Evolutionary conservation across 2,113 vertebrate genomes (phyloP), one percentile per base, ranked within the genome.

Genomic region (Heloderma charlesbogerti): DNA sequence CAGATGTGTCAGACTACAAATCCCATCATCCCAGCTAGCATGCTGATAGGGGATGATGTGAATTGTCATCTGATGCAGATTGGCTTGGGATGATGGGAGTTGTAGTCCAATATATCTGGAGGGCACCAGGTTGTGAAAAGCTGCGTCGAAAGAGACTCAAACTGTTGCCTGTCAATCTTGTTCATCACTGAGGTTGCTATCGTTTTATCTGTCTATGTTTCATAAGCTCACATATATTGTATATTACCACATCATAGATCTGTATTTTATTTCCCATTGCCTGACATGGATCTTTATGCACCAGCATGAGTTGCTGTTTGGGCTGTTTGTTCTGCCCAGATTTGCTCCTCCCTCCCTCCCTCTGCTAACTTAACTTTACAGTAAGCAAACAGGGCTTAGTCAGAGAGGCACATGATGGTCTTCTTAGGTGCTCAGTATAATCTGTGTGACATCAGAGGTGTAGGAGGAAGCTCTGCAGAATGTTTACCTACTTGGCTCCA

Each of bases 401-500:
- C 69, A 71, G 84, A 92, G 0, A 22, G 87, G 69, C 0, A 0
- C 0, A 0, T 43, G 60, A 81, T 75, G 69, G 54, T 43, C 67
- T 54, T 12, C 51, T 81, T 45, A 43, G n/a, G 43, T 81, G 86
- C 57, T 91, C 87, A 43, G 81, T 80, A 71, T 85, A 85, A 74
- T 71, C 85, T 77, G 51, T 31, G 7, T 86, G 86, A 90, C 89
- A 80, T 91, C 86, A 86, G 0, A 31, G 74, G 48, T 15, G 48
- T 0, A 6, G 86, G 71, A 92, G 84, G 92, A 86, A 95, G 89
- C 45, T 0, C 0, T 1, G 7, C 87, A 34, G 0, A 0, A 37
- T 90, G 89, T 63, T 94, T 67, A 86, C 89, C 81, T 86, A 77
- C 88, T 3, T 15, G 0, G 91, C 72, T 92, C 91, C 89, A 78